Conservation (phyloP, 1,140 invertebrate genomes). For the Drosophila navojoa region DNA sequence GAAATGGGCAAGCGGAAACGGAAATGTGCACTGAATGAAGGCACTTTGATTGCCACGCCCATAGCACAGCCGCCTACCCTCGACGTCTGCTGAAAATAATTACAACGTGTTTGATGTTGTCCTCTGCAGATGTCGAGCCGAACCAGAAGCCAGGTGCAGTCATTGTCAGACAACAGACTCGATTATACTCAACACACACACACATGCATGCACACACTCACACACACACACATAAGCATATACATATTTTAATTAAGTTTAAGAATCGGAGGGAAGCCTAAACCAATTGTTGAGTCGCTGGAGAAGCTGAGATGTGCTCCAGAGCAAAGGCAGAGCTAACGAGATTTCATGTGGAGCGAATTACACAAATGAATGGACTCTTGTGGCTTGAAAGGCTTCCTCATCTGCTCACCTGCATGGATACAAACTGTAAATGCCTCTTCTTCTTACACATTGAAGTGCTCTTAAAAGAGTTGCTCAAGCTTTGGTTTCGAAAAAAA, state of each 20-base stretch:
- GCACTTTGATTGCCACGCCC: conserved; percentile 30
- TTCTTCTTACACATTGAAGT: too few relatives aligned
- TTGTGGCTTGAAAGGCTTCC: too few relatives aligned
- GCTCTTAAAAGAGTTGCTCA: too few relatives aligned
- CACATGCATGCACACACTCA: conserved; percentile 2
- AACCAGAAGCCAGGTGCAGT: not conserved
- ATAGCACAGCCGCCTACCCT: not conserved
- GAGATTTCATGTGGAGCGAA: too few relatives aligned
- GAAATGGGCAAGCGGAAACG: conserved; percentile 48
- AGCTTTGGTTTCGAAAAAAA: too few relatives aligned
- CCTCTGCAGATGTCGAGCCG: conserved; percentile 1
- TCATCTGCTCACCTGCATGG: too few relatives aligned
- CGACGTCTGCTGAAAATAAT: conserved; percentile 42
- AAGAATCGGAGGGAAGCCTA: conserved; percentile 29
- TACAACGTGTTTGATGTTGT: conserved; percentile 46
- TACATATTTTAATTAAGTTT: conserved; percentile 66
- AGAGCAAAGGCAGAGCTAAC: not conserved
- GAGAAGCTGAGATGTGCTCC: not conserved
- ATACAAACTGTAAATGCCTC: too few relatives aligned
- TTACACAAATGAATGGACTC: too few relatives aligned
- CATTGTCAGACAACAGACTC: conserved; percentile 25
- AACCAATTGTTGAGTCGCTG: not conserved
- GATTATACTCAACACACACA: conserved; percentile 3
- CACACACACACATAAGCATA: conserved; percentile 1
- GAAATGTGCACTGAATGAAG: conserved; percentile 57